Conservation (phyloP, 1,140 invertebrate species). For the Drosophila neocordata region DNA sequence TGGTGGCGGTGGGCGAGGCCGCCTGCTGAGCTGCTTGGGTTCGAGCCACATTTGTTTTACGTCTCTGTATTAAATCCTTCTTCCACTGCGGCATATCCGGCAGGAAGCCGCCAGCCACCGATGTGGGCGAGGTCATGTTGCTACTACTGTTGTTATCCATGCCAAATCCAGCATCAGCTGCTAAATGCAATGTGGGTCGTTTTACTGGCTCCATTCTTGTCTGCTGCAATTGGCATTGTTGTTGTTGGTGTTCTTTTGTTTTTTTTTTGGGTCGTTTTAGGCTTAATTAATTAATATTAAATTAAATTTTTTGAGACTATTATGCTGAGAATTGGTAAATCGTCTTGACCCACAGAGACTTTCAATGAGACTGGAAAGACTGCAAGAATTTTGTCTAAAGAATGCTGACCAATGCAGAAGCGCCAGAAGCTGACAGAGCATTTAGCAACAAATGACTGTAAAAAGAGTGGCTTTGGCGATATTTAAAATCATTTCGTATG, state of each 20-base stretch:
- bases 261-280: constrained; percentile 39
- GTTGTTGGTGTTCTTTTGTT: neutral
- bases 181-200: constrained; percentile 62
- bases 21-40: constrained; percentile 49
- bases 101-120: constrained; percentile 48
- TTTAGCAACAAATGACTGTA: neutral
- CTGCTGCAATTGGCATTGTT: constrained; percentile 61
- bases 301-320: neutral
- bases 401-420: constrained; percentile 2
- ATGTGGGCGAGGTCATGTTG: constrained; percentile 46
- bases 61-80: constrained; percentile 88
- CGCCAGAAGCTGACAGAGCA: neutral
- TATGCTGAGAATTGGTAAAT: constrained; percentile 1
- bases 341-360: constrained; percentile 1
- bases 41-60: constrained; percentile 83
- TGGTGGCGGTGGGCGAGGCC: constrained; percentile 38
- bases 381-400: neutral
- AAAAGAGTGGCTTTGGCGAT: neutral
- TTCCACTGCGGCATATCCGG: constrained; percentile 88
- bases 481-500: neutral
- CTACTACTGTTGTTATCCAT: neutral
- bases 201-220: constrained; percentile 64
- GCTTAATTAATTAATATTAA: constrained; percentile 13
- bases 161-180: constrained; percentile 17
- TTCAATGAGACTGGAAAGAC: neutral